Evolutionary conservation across 2,113 vertebrate genomes (phyloP), one percentile per base, ranked within the genome.

Genomic region (Pipa parva): DNA sequence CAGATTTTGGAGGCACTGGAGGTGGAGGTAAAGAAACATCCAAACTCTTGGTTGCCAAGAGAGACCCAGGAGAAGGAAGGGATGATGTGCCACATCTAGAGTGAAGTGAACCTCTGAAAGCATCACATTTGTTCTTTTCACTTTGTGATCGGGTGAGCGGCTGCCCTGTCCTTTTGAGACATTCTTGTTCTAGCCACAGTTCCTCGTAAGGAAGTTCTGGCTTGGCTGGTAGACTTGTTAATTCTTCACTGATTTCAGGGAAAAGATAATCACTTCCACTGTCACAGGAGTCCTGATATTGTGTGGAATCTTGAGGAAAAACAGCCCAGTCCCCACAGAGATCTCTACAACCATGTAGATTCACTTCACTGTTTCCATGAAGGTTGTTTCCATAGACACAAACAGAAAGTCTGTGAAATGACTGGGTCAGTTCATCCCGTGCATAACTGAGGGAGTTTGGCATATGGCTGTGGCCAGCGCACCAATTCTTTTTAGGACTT

Each of bases 1-100:
- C 95, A 71, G 97, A 99, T 79, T 99, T 99, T 73, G 97, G 97
- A 84, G 97, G 97, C 88, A 99, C 96, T 49, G 97, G 95, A 75
- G 97, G 97, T 66, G 95, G 97, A 85, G 91, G 92, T 81, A 95
- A 88, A 83, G 83, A 78, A 63, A 82, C 81, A 71, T 97, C 95
- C 51, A 88, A 80, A 75, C 81, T 83, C 67, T 89, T 85, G 5
- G 84, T 29, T 24, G 88, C 64, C 68, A 76, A 80, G 0, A 88
- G 29, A 17, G 89, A 73, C 18, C 80, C 88, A 59, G 87, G 80
- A 57, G 79, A 72, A n/a, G 87, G 89, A 17, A 88, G 84, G 27
- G 87, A 80, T 0, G 90, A 25, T 0, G 80, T 74, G 20, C 88
- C 78, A 21, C 84, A 79, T 28, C 84, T 88, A 50, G 85, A 77